Base-by-base conservation (phyloP, 92 coral and sea anemone species). In the Palythoa grandiflora region DNA sequence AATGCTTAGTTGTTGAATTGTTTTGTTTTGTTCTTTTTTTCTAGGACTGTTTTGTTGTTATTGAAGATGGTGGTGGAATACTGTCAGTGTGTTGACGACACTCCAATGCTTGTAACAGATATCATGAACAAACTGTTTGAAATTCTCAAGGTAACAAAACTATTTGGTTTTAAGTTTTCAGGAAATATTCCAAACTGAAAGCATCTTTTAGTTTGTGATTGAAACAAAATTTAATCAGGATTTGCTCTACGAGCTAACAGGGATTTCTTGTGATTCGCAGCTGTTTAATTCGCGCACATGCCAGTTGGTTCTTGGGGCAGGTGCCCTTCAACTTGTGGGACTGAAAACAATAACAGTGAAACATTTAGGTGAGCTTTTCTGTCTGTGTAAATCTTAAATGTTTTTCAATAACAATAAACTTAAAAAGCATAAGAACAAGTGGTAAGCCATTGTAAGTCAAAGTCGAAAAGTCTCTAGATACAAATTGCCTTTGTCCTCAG, bases 41-140 rank as follows among this genome's bases (percentile, higher is more conserved):
- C 2, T 91, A 97, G 99, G 79, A 97, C 99, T 12, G 95, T 97
- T 55, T 76, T 97, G 68, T 84, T 97, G 59, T 92, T 97, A 1
- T 90, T 97, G 68, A 97, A 95, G 78, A 97, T 97, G 99, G 90
- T 97, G 2, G 99, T 97, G 47, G 99, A 97, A 79, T 97, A 97
- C 88, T 97, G 99, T 78, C 99, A 97, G 66, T 97, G 99, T 88
- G 99, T 97, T 6, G 98, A 97, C 77, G 95, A 95, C 75, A 95
- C 98, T 48, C 99, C 99, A 6, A 97, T 97, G 98, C 89, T 97
- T 21, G 95, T 93, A 50, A 91, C 99, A 2, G 99, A 97, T 84
- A 97, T 97, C 75, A 97, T 97, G 99, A 97, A 96, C 59, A 97
- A 94, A 89, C 91, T 97, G 47, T 97, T 97, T 84, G 99, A 97